These are phyloP conservation scores for Bibio marci DNA, from an alignment of 2,888 invertebrate genomes.

Conservation along the genomic window DNA sequence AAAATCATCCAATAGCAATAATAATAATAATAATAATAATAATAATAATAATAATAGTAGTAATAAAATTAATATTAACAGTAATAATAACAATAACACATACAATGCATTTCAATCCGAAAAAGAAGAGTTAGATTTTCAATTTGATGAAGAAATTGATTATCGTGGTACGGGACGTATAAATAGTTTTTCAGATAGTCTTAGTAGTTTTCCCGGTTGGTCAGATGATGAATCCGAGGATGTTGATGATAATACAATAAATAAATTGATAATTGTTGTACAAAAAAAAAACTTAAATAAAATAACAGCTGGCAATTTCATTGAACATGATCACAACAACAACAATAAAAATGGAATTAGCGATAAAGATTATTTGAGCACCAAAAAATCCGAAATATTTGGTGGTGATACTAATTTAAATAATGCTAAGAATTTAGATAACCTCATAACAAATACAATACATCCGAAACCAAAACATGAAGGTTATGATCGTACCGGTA, in stretches of 20 bases:
- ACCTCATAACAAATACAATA: too few species aligned
- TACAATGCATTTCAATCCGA: slow-evolving; percentile 14
- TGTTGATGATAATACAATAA: slow-evolving; percentile 48
- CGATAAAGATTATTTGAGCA: too few species aligned
- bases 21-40: neutral
- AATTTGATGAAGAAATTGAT: slow-evolving; percentile 92
- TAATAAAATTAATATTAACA: neutral
- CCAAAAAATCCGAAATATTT: too few species aligned
- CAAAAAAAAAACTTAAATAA: too few species aligned
- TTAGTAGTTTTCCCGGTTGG: too few species aligned
- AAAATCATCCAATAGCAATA: neutral
- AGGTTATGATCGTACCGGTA: slow-evolving; percentile 79
- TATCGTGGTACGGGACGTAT: slow-evolving; percentile 56
- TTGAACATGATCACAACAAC: too few species aligned
- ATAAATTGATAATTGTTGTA: slow-evolving; percentile 87
- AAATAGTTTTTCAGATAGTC: slow-evolving; percentile 59
- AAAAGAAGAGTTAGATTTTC: slow-evolving; percentile 84
- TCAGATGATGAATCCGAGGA: slow-evolving; percentile 76
- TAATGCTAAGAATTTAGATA: too few species aligned
- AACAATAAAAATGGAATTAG: too few species aligned
- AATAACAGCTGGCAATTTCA: too few species aligned
- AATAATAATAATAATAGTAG: neutral
- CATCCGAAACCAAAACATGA: slow-evolving; percentile 61
- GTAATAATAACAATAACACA: neutral
- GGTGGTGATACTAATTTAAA: slow-evolving; percentile 11